phyloP scores from a whole-genome alignment of 2,113 vertebrate genomes.

The Callionymus lyra region DNA sequence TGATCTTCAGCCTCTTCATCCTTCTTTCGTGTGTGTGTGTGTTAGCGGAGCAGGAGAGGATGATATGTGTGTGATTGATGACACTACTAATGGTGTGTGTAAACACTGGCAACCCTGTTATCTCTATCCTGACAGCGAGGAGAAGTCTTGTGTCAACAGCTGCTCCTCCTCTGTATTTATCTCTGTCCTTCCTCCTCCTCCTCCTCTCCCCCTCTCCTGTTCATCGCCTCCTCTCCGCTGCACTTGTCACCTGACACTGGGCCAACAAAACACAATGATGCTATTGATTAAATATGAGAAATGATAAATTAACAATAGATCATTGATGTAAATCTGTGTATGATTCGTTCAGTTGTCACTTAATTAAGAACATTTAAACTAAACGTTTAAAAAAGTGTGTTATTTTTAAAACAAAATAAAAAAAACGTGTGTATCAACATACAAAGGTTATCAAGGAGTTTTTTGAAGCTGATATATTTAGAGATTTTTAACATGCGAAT shows the following conservation, averaged over 20 bases:
- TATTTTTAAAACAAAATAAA: too few relatives aligned
- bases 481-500: too few relatives aligned
- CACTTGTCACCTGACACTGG: too few relatives aligned
- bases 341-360: too few relatives aligned
- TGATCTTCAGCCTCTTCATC: conserved; percentile 20
- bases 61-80: conserved; percentile 37
- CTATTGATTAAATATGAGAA: neutral
- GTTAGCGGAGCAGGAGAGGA: neutral
- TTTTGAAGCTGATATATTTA: too few relatives aligned
- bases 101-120: conserved; percentile 49
- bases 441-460: too few relatives aligned
- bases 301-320: neutral
- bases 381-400: too few relatives aligned
- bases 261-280: too few relatives aligned
- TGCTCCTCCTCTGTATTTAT: conserved; percentile 36
- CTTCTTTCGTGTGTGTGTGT: conserved; percentile 2
- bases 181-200: conserved; percentile 9
- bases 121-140: conserved; percentile 47
- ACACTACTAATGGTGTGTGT: conserved; percentile 49
- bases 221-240: conserved; percentile 1
- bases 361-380: too few relatives aligned
- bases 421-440: too few relatives aligned
- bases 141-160: conserved; percentile 30
- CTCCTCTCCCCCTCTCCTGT: conserved; percentile 3
- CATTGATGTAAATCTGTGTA: too few relatives aligned